Percentiles rank a stretch among this genome's conserved stretches.
Conservation (phyloP, 2,113 vertebrate genomes). For the Antennarius striatus region DNA sequence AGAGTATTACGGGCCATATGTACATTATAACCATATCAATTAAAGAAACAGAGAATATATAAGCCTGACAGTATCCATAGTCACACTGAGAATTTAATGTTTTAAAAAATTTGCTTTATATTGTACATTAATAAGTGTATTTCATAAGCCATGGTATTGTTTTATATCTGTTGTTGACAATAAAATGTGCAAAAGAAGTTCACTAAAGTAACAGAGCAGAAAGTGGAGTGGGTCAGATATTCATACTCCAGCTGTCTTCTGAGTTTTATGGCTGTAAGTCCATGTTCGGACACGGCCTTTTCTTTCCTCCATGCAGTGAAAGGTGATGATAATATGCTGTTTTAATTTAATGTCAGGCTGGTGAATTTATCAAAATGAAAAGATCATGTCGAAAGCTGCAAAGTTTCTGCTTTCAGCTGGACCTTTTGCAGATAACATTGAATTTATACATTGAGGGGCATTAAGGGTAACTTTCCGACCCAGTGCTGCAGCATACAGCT, state of each 20-base stretch:
- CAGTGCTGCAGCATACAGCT: not conserved
- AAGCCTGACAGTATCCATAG: no score
- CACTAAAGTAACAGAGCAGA: not conserved
- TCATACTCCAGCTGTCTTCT: slow-evolving; percentile 5
- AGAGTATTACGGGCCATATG: no score
- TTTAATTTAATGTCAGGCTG: slow-evolving; percentile 40
- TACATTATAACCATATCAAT: no score
- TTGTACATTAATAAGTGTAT: no score
- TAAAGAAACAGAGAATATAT: no score
- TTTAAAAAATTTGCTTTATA: no score
- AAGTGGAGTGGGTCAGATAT: slow-evolving; percentile 22
- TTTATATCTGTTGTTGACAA: no score
- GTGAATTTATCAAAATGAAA: slow-evolving; percentile 35
- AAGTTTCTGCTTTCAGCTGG: slow-evolving; percentile 24
- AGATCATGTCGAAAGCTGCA: slow-evolving; percentile 17
- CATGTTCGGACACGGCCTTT: slow-evolving; percentile 30
- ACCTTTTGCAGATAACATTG: slow-evolving; percentile 17
- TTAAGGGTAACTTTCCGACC: slow-evolving; percentile 8
- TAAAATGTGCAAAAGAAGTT: not conserved
- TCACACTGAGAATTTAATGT: no score
- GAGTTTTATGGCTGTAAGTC: slow-evolving; percentile 58
- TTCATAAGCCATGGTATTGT: no score
- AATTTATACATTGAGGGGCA: slow-evolving; percentile 12
- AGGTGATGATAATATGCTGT: slow-evolving; percentile 47
- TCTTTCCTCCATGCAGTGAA: slow-evolving; percentile 40